Base-by-base conservation (phyloP, 2,888 invertebrate species). In the Actias luna region DNA sequence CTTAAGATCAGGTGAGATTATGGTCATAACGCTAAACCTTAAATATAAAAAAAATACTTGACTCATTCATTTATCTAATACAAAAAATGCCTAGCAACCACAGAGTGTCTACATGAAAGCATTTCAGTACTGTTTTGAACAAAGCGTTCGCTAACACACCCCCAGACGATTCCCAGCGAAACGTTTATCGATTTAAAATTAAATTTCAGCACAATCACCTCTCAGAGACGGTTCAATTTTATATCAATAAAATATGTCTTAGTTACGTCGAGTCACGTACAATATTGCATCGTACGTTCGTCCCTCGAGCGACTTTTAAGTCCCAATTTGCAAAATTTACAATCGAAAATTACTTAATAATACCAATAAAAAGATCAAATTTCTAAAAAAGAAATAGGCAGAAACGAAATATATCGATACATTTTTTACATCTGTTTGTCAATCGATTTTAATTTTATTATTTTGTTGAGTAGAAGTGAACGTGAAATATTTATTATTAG, bases 151-250 rank as follows among this genome's bases (percentile, higher is more conserved):
- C 12, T 50, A 10, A 10, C 22, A 12, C 0, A 12, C 25, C 25
- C 12, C 25, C 7, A 50, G 10, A 50, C 8, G 18, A 46, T 46
- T 25, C 16, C 46, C 12, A 50, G 0, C 5, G 4, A 22, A 50
- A 39, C 36, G 36, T 16, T 39, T 16, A 39, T 39, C 22, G 22
- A 50, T 50, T 50, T 50, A 50, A 50, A 50, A 50, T 25, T 3
- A 50, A 50, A 50, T 50, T 46, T 50, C 46, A 50, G 25, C 46
- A 50, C 46, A 50, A 50, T 50, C 46, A 50, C 46, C 46, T 50
- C 25, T 25, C 25, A 50, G 12, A 50, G 46, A 50, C 4, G 46
- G 46, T 50, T 50, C 46, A 50, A 50, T 50, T 50, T 50, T 50
- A 50, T 50, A 50, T 50, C 46, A 25, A 50, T 50, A 50, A 50